Evolutionary conservation across 2,113 vertebrate species (phyloP), one percentile per base, ranked within the genome.

Genomic region (Piprites chloris): DNA sequence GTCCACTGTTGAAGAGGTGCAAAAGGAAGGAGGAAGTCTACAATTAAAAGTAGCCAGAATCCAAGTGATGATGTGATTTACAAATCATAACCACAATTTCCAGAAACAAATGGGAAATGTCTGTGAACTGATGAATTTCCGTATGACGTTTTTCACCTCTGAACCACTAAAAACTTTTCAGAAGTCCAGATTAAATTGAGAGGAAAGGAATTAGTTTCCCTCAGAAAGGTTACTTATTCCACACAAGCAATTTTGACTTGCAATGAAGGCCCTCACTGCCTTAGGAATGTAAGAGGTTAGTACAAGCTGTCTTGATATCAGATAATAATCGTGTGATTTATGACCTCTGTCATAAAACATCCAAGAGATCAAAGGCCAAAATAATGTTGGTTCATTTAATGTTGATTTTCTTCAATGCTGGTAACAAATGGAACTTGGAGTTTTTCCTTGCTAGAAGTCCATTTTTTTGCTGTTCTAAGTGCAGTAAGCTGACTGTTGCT

Each of bases 281-380:
- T 67, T 77, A 92, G 90, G 82, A 96, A 96, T 92, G 78, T 91
- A 85, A 85, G 72, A 90, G 87, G 95, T 92, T 96, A 95, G 74
- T 88, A 96, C 7, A 21, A 83, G 68, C 79, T 96, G 85, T 94
- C 95, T 88, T 92, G 85, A 74, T 93, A 96, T 84, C 82, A 96
- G 87, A 94, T 91, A 96, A 93, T 96, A 88, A 94, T 96, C 93
- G 88, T 0, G 2, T 95, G 90, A 90, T 94, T 96, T 95, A 91
- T 96, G 75, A 85, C 87, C 91, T 88, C 78, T 94, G 95, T 93
- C 93, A 90, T 90, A 95, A 96, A 94, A 72, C 72, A 93, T 95
- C 63, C 63, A 93, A 90, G 75, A 91, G 93, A 95, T 94, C 90
- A 96, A 94, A 95, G 93, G 90, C 85, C 87, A 90, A 94, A 95